These are phyloP conservation scores for Miichthys miiuy DNA, from an alignment of 2,797 vertebrate species.

Conservation along the genomic window DNA sequence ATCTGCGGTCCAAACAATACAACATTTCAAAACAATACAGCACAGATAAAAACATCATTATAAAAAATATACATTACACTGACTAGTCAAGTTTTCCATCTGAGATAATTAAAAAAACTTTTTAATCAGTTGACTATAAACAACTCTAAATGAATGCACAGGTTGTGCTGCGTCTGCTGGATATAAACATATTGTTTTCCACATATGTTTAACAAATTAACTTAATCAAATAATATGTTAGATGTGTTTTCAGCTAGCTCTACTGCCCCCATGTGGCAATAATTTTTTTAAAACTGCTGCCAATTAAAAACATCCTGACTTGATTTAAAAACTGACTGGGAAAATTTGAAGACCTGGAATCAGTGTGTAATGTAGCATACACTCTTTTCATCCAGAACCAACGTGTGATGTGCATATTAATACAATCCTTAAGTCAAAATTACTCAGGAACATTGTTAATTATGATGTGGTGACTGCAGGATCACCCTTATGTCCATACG, in stretches of 20 bases:
- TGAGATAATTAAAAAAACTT: no score
- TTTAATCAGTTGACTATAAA: no score
- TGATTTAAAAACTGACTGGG: neutral
- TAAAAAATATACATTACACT: no score
- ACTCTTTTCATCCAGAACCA: neutral
- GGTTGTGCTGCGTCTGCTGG: neutral
- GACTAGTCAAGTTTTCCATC: no score
- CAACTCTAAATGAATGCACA: no score
- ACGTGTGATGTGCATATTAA: neutral
- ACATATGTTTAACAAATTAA: no score
- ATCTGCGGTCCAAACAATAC: no score
- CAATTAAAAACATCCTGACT: neutral
- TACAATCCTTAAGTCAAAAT: neutral
- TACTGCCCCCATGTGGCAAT: neutral
- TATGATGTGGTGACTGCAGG: neutral
- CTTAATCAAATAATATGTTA: neutral
- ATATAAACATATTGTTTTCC: neutral
- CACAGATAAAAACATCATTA: no score
- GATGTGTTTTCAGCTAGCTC: neutral
- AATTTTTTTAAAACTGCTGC: no score
- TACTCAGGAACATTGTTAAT: neutral
- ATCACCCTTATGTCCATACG: neutral
- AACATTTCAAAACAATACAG: no score
- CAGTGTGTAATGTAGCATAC: neutral
- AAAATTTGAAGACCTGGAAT: neutral